Evolutionary conservation across 2,888 invertebrate genomes (phyloP).

Genomic region (Andrena bicolor): DNA sequence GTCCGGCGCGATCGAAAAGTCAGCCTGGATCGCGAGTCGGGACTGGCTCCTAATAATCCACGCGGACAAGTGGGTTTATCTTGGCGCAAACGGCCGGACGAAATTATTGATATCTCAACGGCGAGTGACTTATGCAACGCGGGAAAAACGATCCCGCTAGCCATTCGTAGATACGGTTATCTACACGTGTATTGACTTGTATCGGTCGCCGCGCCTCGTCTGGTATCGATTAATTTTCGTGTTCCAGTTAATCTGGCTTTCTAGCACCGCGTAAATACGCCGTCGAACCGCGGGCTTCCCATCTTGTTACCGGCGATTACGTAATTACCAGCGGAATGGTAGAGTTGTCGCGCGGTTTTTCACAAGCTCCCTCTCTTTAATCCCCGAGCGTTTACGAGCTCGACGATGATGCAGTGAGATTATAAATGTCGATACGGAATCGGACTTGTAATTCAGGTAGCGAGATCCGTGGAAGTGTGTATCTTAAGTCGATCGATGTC

Average conservation of each 20-base stretch:
- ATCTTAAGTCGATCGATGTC: constrained; percentile 64
- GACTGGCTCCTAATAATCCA: constrained; percentile 30
- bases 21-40: constrained; percentile 10
- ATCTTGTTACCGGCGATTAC: constrained; percentile 51
- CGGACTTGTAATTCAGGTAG: constrained; percentile 59
- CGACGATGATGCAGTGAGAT: constrained; percentile 54
- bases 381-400: constrained; percentile 50
- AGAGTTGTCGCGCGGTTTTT: constrained; percentile 22
- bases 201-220: constrained; percentile 13
- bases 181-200: constrained; percentile 48
- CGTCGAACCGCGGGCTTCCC: constrained; percentile 30
- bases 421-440: constrained; percentile 56
- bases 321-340: constrained; percentile 44
- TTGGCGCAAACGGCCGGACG: constrained; percentile 10
- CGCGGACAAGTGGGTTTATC: constrained; percentile 28
- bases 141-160: constrained; percentile 37
- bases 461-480: constrained; percentile 39
- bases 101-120: constrained; percentile 40
- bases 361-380: constrained; percentile 39
- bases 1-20: constrained; percentile 33
- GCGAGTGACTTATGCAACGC: constrained; percentile 35
- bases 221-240: constrained; percentile 54
- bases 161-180: constrained; percentile 50
- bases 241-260: constrained; percentile 40
- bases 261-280: constrained; percentile 43